A percentile compares a stretch with the other conserved stretches of the same genome.
Conservation (phyloP, 2,888 invertebrate genomes). For the Macaria liturata region DNA sequence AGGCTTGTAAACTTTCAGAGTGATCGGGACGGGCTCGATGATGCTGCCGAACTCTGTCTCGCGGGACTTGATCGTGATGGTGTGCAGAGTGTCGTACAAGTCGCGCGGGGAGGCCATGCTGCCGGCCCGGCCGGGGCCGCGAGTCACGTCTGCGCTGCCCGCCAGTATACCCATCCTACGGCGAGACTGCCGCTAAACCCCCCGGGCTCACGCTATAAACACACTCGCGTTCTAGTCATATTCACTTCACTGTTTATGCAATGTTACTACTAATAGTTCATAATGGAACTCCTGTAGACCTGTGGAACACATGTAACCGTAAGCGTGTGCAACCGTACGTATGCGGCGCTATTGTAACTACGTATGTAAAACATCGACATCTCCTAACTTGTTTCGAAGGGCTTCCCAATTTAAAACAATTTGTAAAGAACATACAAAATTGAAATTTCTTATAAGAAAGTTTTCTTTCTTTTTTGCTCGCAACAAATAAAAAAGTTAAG, state of each 20-base stretch:
- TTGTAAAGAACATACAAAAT: conserved; percentile 7
- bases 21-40: conserved; percentile 70
- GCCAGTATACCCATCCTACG: conserved; percentile 81
- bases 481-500: conserved; percentile 19
- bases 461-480: no score
- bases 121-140: conserved; percentile 59
- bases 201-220: conserved; percentile 50
- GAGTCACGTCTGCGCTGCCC: conserved; percentile 74
- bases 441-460: no score
- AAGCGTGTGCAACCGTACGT: conserved; percentile 41
- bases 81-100: conserved; percentile 67
- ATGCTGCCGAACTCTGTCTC: conserved; percentile 74
- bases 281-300: conserved; percentile 21
- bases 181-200: conserved; percentile 52
- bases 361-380: conserved; percentile 21
- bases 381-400: conserved; percentile 31
- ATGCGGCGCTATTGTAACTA: no score
- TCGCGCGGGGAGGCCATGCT: conserved; percentile 68
- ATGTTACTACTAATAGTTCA: conserved; percentile 38
- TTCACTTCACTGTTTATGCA: conserved; percentile 21
- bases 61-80: conserved; percentile 70
- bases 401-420: conserved; percentile 15
- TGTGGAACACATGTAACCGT: conserved; percentile 20
- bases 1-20: conserved; percentile 65
- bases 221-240: conserved; percentile 57